Evolutionary conservation across 2,888 invertebrate species (phyloP), one percentile per base, ranked within the genome.

Genomic region (Parnassius mnemosyne): DNA sequence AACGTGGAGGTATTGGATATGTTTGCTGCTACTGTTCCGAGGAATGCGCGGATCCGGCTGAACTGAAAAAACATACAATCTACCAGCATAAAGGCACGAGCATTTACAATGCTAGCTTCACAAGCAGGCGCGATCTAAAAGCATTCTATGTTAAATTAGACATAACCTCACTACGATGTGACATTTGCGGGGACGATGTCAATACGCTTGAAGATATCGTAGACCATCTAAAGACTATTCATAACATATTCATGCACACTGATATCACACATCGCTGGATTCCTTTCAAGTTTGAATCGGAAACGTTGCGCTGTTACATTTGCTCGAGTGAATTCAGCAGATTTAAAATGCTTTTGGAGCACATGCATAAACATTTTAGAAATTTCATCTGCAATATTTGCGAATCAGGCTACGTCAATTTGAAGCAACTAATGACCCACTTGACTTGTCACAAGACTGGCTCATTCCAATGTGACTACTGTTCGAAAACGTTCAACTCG

Each of bases 401-500:
- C 65, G 72, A 71, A 44, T 66, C 69, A 0, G 81, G 80, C 0
- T 83, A 80, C 43, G 69, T 82, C 0, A 80, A 77, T 52, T 65
- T 68, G 1, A 69, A 69, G 5, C 66, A 66, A n/a, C 46, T 69
- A 53, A 25, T 57, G 11, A 63, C 61, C 13, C 77, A 55, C 65
- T 71, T 56, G 16, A 69, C 67, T 3, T 70, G 71, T 5, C 84
- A 84, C 20, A 72, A 68, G 13, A 76, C 68, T 9, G 81, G 79
- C 0, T 60, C 58, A 0, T 76, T 69, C 57, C 65, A 66, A 1
- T 92, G 91, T 62, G 78, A 79, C 3, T 76, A 70, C 43, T 92
- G 92, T 61, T 74, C 80, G 1, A 87, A 88, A 66, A 71, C 83
- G 0, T 89, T 82, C 47, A 73, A 80, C 1, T 86, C 86, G 0